Percentiles rank a stretch among this genome's conserved stretches.
phyloP scores from a whole-genome alignment of 2,113 vertebrate genomes.

The Chamaea fasciata region DNA sequence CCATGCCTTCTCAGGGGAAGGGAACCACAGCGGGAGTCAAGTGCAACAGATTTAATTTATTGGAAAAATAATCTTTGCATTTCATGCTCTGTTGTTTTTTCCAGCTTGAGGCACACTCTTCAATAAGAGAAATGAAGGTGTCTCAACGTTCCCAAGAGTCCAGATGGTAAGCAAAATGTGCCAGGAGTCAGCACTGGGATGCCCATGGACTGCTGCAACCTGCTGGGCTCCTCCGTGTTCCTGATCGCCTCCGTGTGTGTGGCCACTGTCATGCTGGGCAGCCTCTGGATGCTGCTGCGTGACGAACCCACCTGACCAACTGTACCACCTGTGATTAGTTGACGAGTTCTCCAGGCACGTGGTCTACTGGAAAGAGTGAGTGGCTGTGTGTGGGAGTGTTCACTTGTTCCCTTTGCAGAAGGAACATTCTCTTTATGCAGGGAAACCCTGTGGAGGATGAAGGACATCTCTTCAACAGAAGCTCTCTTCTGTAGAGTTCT shows the following conservation, averaged over 20 bases:
- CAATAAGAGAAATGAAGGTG: conserved; percentile 64
- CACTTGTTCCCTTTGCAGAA: neutral
- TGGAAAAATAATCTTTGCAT: conserved; percentile 45
- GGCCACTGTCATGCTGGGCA: neutral
- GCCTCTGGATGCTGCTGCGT: neutral
- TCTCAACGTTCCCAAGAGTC: conserved; percentile 36
- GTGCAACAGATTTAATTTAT: conserved; percentile 46
- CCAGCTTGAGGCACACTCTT: conserved; percentile 52
- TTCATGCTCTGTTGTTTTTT: conserved; percentile 58
- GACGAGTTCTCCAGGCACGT: neutral
- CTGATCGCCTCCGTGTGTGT: neutral
- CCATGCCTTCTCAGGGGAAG: conserved; percentile 23
- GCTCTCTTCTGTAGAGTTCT: neutral
- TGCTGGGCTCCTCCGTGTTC: neutral
- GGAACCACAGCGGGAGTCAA: conserved; percentile 36
- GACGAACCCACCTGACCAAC: neutral
- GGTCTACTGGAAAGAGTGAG: neutral
- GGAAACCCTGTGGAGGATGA: neutral
- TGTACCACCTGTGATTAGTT: neutral
- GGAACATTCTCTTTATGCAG: neutral
- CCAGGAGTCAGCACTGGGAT: neutral
- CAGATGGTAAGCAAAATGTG: conserved; percentile 57
- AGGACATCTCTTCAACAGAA: neutral
- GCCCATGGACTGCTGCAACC: neutral
- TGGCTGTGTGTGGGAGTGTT: neutral